Percentiles rank a stretch among this genome's conserved stretches.
phyloP scores from a whole-genome alignment of 37 sponge, comb jelly and placozoan genomes.

The Petrosia ficiformis region DNA sequence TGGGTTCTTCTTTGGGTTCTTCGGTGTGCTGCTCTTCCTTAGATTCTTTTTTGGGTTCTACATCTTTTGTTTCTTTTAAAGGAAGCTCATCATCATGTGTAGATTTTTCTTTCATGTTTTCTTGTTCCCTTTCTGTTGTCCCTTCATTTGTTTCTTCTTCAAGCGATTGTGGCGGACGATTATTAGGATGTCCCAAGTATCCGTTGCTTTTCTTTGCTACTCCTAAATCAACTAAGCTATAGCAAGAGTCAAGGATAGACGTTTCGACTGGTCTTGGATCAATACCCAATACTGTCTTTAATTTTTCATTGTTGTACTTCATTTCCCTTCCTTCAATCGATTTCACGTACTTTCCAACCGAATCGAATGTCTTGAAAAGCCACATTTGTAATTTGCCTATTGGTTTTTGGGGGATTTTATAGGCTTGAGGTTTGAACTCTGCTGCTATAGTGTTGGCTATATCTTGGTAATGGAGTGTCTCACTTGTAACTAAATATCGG shows the following conservation, averaged over 20 bases:
- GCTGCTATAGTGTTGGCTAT: constrained; percentile 30
- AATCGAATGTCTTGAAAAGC: background rate
- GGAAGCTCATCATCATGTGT: background rate
- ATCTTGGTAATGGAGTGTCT: constrained; percentile 28
- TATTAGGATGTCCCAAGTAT: constrained; percentile 38
- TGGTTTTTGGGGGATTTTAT: constrained; percentile 21
- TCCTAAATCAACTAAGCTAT: constrained; percentile 60
- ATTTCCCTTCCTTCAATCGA: constrained; percentile 10
- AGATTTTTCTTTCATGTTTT: background rate
- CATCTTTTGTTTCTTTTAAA: background rate
- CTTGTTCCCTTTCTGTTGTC: background rate
- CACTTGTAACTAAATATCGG: constrained; percentile 33
- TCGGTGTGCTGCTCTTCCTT: background rate
- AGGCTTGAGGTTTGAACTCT: constrained; percentile 67
- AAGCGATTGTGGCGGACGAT: background rate
- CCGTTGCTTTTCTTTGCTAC: constrained; percentile 32
- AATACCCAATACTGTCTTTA: constrained; percentile 57
- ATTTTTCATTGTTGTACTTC: constrained; percentile 18
- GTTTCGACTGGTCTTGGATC: constrained; percentile 23
- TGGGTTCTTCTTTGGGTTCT: constrained; percentile 1
- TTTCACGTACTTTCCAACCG: background rate
- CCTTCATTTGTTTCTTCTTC: background rate
- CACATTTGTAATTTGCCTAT: constrained; percentile 10
- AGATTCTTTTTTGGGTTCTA: background rate
- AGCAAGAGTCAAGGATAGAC: constrained; percentile 55